phyloP scores from a whole-genome alignment of 2,888 invertebrate species.

The Galerucella pusilla region DNA sequence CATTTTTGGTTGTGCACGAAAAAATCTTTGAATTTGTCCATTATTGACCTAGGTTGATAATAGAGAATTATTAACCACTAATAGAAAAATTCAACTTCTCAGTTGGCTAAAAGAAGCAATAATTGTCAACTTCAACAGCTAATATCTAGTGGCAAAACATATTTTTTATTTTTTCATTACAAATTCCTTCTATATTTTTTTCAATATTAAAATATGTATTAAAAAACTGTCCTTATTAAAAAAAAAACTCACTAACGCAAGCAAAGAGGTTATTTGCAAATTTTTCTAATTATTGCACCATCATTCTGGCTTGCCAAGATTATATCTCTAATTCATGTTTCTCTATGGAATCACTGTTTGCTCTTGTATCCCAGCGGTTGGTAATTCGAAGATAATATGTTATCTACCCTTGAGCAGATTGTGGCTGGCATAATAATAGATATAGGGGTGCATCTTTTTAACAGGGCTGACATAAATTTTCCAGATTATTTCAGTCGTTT shows the following conservation, averaged over 20 bases:
- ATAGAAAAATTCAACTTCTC: too few species aligned
- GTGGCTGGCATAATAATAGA: slow-evolving; percentile 58
- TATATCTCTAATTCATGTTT: slow-evolving; percentile 39
- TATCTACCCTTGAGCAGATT: slow-evolving; percentile 61
- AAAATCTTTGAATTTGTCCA: too few species aligned
- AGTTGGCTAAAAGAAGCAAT: too few species aligned
- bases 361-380: slow-evolving; percentile 56
- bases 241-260: neutral
- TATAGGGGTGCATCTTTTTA: slow-evolving; percentile 53
- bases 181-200: neutral
- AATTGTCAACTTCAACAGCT: too few species aligned
- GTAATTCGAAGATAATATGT: slow-evolving; percentile 62
- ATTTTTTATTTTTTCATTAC: too few species aligned
- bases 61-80: too few species aligned
- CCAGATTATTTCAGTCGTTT: slow-evolving; percentile 50
- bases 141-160: too few species aligned
- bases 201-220: neutral
- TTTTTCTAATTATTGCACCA: neutral
- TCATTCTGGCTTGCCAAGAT: neutral
- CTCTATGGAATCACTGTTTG: slow-evolving; percentile 52
- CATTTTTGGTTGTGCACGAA: too few species aligned
- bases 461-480: slow-evolving; percentile 53
- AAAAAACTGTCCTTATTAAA: neutral
- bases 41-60: too few species aligned
- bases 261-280: neutral